These are phyloP conservation scores for Paragorgia papillata DNA, from an alignment of 92 coral and sea anemone genomes.

Conservation along the genomic window DNA sequence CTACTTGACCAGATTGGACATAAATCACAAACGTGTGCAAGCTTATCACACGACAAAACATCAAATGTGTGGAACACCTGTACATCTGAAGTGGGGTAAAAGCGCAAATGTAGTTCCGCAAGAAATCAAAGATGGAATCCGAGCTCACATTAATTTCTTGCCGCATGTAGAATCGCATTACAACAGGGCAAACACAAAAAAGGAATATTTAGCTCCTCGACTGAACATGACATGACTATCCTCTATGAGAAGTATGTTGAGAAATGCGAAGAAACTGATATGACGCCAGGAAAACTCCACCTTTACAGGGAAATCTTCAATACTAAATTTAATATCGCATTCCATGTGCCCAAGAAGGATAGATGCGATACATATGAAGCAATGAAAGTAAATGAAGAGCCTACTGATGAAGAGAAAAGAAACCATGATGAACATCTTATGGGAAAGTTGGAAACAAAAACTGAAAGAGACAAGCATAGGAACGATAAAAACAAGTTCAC, in stretches of 20 bases:
- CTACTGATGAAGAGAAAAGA: constrained; percentile 9
- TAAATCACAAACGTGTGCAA: constrained; percentile 32
- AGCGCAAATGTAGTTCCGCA: constrained; percentile 19
- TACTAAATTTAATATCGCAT: constrained; percentile 53
- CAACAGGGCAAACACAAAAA: constrained; percentile 50
- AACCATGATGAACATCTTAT: neutral
- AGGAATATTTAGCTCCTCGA: constrained; percentile 40
- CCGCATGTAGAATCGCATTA: constrained; percentile 29
- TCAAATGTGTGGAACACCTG: constrained; percentile 35
- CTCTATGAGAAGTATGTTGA: constrained; percentile 55
- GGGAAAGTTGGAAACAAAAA: constrained; percentile 27
- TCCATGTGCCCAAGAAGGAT: constrained; percentile 57
- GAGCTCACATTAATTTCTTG: constrained; percentile 13
- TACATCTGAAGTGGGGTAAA: constrained; percentile 26
- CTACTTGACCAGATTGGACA: constrained; percentile 22
- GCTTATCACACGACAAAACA: constrained; percentile 10
- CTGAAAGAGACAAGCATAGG: constrained; percentile 21
- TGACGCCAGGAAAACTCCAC: constrained; percentile 57
- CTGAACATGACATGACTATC: constrained; percentile 53
- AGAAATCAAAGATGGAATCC: constrained; percentile 26
- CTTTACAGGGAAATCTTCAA: constrained; percentile 55
- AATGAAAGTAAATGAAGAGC: constrained; percentile 25
- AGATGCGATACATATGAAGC: constrained; percentile 59
- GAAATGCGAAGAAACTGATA: constrained; percentile 45
- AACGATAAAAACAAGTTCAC: constrained; percentile 26